Evolutionary conservation across 1,140 invertebrate species (phyloP).

Genomic region (Saccostrea echinata): DNA sequence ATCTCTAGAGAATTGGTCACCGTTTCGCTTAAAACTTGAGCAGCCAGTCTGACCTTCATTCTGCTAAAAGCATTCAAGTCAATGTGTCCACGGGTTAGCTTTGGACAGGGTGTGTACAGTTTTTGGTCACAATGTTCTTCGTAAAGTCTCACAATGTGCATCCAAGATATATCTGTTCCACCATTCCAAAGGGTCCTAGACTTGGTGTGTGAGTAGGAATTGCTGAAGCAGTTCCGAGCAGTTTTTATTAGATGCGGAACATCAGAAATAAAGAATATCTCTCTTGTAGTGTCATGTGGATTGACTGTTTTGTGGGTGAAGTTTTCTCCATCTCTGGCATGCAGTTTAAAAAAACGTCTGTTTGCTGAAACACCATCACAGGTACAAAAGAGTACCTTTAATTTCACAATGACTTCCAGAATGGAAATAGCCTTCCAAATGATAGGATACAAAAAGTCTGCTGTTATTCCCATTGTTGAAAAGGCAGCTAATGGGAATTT

Average conservation of each 20-base stretch:
- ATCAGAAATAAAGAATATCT: constrained; percentile 62
- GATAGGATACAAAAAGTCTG: constrained; percentile 54
- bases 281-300: constrained; percentile 41
- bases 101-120: constrained; percentile 47
- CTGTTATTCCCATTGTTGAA: constrained; percentile 53
- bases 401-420: constrained; percentile 38
- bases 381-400: constrained; percentile 55
- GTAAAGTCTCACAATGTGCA: constrained; percentile 58
- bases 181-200: constrained; percentile 54
- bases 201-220: constrained; percentile 56
- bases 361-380: constrained; percentile 63
- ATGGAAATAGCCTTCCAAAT: constrained; percentile 55
- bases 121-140: constrained; percentile 54
- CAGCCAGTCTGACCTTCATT: constrained; percentile 58
- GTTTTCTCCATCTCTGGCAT: not conserved
- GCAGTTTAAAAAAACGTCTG: constrained; percentile 53
- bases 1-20: constrained; percentile 59
- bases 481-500: constrained; percentile 39
- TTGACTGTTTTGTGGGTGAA: constrained; percentile 37
- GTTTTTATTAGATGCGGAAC: constrained; percentile 63
- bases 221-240: constrained; percentile 58
- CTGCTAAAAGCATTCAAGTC: constrained; percentile 48
- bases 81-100: constrained; percentile 48
- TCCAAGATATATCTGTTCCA: constrained; percentile 55
- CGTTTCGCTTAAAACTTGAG: constrained; percentile 55